These are phyloP conservation scores for Xenopus borealis DNA, from an alignment of 2,113 vertebrate genomes.

Conservation along the genomic window DNA sequence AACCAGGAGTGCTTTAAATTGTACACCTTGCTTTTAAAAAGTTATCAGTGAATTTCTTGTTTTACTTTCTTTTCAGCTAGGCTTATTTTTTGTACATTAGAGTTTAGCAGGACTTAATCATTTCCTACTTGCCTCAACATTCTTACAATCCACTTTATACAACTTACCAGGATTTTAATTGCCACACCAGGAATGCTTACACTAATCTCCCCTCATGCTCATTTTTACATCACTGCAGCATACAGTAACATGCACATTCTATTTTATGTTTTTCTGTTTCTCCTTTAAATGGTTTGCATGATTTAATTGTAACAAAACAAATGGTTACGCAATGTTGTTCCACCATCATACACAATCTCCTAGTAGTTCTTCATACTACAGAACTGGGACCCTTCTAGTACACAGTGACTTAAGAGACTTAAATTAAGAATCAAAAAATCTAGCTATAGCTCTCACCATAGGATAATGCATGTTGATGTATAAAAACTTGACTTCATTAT, in stretches of 20 bases:
- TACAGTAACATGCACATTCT: background rate
- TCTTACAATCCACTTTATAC: constrained; percentile 41
- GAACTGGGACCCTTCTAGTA: too few relatives aligned
- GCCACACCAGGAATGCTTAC: background rate
- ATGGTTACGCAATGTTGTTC: too few relatives aligned
- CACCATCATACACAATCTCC: too few relatives aligned
- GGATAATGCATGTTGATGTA: too few relatives aligned
- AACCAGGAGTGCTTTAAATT: constrained; percentile 54
- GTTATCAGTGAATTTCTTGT: constrained; percentile 35
- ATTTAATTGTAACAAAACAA: too few relatives aligned
- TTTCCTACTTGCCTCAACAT: constrained; percentile 7
- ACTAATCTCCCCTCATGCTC: background rate
- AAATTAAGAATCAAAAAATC: too few relatives aligned
- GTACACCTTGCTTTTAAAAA: constrained; percentile 46
- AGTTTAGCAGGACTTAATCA: constrained; percentile 17
- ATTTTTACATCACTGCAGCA: background rate
- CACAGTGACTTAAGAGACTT: too few relatives aligned
- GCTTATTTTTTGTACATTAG: constrained; percentile 33
- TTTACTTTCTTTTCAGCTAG: constrained; percentile 1
- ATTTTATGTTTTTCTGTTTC: too few relatives aligned
- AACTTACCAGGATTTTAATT: constrained; percentile 1
- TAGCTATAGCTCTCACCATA: too few relatives aligned
- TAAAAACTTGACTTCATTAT: too few relatives aligned
- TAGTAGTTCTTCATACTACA: too few relatives aligned
- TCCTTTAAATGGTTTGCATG: too few relatives aligned